Evolutionary conservation across 2,113 vertebrate species (phyloP).

Genomic region (Rhabdomys dilectus): DNA sequence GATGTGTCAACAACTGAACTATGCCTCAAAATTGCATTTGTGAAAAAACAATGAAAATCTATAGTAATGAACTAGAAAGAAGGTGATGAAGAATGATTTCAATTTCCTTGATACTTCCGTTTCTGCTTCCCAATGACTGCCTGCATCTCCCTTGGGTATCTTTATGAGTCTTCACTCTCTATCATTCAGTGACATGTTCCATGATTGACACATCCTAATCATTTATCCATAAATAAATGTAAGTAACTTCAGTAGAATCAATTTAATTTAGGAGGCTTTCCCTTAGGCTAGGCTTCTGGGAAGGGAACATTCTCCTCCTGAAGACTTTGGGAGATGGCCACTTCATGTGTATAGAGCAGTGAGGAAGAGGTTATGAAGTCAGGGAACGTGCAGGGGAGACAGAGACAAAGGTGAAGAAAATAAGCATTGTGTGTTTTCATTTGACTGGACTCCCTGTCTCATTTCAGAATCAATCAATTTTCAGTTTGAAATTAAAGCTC

Average conservation of each 20-base stretch:
- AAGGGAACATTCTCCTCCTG: neutral
- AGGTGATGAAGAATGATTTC: neutral
- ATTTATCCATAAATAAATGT: neutral
- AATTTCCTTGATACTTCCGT: neutral
- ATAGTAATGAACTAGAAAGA: neutral
- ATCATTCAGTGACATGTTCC: neutral
- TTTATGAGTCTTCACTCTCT: neutral
- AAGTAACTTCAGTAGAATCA: neutral
- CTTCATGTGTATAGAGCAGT: neutral
- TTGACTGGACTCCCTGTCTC: neutral
- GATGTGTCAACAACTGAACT: neutral
- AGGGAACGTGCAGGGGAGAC: neutral
- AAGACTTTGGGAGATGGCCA: neutral
- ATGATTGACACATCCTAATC: neutral
- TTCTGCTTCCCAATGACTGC: neutral
- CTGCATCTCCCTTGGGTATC: neutral
- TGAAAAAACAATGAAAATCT: neutral
- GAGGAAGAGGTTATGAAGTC: neutral
- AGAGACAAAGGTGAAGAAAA: neutral
- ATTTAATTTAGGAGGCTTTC: neutral
- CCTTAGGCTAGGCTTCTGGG: neutral
- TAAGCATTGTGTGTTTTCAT: neutral
- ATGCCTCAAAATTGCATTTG: neutral
- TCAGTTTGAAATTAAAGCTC: slow-evolving; percentile 20
- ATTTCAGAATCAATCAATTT: slow-evolving; percentile 9